phyloP scores from a whole-genome alignment of 1,140 invertebrate genomes.

The Branchinecta lindahli region DNA sequence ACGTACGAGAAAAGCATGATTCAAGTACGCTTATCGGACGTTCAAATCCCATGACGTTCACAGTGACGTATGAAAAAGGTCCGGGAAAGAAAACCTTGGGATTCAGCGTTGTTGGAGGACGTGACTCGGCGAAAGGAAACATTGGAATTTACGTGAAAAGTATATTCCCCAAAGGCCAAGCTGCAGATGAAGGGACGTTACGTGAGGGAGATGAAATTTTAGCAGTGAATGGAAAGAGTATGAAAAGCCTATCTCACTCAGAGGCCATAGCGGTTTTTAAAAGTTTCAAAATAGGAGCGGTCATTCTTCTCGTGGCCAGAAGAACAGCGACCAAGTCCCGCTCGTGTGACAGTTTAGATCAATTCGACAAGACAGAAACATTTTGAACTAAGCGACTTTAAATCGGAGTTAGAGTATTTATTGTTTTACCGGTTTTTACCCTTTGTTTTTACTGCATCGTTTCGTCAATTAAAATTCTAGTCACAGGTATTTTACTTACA shows the following conservation, averaged over 20 bases:
- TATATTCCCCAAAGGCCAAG: slow-evolving; percentile 74
- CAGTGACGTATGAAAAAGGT: slow-evolving; percentile 57
- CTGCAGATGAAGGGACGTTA: slow-evolving; percentile 59
- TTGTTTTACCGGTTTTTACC: no score
- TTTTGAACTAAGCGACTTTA: no score
- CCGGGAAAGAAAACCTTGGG: slow-evolving; percentile 68
- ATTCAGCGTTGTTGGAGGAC: slow-evolving; percentile 79
- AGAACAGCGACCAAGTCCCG: slow-evolving; percentile 28
- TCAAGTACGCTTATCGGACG: slow-evolving; percentile 26
- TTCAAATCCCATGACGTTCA: slow-evolving; percentile 36
- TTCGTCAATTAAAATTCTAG: no score
- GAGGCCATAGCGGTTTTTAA: slow-evolving; percentile 73
- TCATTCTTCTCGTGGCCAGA: slow-evolving; percentile 56
- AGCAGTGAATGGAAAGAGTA: slow-evolving; percentile 63
- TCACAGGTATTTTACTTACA: no score
- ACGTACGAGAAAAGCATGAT: slow-evolving; percentile 12
- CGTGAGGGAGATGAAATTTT: slow-evolving; percentile 51
- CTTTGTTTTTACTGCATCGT: no score
- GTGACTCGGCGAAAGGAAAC: slow-evolving; percentile 67
- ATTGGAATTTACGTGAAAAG: slow-evolving; percentile 86
- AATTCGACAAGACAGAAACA: background rate
- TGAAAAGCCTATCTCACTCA: slow-evolving; percentile 65
- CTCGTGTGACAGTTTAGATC: background rate
- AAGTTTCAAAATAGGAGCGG: slow-evolving; percentile 54
- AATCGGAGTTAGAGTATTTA: no score